phyloP scores from a whole-genome alignment of 2,113 vertebrate species.

The Scomber japonicus region DNA sequence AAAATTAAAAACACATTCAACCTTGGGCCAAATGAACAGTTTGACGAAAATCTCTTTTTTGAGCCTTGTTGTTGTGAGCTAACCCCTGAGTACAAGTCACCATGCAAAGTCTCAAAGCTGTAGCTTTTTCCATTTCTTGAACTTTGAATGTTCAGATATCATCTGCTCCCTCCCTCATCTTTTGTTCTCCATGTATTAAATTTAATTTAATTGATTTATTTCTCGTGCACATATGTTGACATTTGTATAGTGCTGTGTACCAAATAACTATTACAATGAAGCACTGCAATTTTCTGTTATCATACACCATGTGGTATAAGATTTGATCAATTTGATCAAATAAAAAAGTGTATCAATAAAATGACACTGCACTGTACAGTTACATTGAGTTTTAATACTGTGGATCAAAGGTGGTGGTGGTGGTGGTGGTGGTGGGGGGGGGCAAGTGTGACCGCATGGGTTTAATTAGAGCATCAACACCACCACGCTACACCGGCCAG shows the following conservation, averaged over 20 bases:
- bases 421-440: slow-evolving; percentile 19
- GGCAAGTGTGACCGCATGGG: slow-evolving; percentile 68
- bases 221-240: not conserved
- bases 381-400: not conserved
- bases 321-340: not conserved
- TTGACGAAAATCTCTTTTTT: not conserved
- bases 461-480: slow-evolving; percentile 84
- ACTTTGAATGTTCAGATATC: not conserved
- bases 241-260: not conserved
- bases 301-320: not conserved
- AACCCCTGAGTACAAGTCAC: not conserved
- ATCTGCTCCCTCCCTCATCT: not conserved
- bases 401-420: slow-evolving; percentile 43
- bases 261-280: slow-evolving; percentile 40
- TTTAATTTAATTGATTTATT: slow-evolving; percentile 9
- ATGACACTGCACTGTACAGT: not conserved
- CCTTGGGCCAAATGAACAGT: not conserved
- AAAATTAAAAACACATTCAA: slow-evolving; percentile 21
- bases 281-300: slow-evolving; percentile 20
- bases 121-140: not conserved
- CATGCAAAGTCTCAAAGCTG: not conserved
- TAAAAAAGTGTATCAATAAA: slow-evolving; percentile 12
- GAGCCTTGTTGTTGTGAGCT: not conserved
- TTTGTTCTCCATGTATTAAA: slow-evolving; percentile 16
- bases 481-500: slow-evolving; percentile 50